These are phyloP conservation scores for Psilopogon haemacephalus DNA, from an alignment of 2,113 vertebrate genomes.

Conservation along the genomic window DNA sequence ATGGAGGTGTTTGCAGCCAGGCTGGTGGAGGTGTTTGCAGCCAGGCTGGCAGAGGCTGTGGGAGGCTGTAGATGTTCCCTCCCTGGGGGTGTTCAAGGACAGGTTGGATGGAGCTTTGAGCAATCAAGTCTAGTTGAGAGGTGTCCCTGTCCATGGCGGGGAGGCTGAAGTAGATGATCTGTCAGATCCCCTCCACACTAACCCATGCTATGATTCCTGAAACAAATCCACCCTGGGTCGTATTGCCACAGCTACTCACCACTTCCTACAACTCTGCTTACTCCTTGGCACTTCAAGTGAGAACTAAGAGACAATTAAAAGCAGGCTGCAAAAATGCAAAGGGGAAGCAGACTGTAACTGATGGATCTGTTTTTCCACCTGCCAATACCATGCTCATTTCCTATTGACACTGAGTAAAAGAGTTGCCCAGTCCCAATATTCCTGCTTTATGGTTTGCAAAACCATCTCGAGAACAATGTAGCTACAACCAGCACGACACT, in stretches of 20 bases:
- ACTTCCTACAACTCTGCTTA: background rate
- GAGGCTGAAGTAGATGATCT: too few species aligned
- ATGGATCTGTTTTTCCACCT: background rate
- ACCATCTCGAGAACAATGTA: background rate
- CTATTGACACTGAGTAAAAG: background rate
- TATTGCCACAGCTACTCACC: background rate
- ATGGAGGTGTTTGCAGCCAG: too few species aligned
- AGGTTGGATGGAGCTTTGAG: too few species aligned
- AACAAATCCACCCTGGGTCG: background rate
- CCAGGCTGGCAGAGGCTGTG: too few species aligned
- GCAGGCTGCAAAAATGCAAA: background rate
- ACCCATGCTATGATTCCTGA: background rate
- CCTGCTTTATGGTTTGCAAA: accelerated
- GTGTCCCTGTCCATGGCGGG: too few species aligned
- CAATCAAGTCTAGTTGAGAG: too few species aligned
- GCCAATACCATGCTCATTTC: background rate
- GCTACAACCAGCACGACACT: background rate
- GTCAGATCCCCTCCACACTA: too few species aligned
- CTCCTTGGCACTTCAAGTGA: background rate
- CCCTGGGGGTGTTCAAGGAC: too few species aligned
- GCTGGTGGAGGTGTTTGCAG: too few species aligned
- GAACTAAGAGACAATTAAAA: background rate
- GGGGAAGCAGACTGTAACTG: background rate
- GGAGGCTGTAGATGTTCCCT: too few species aligned
- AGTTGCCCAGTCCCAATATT: background rate